A percentile compares a stretch with the other conserved stretches of the same genome.
Evolutionary conservation across 2,797 vertebrate species (phyloP).

Genomic region (Protosalanx chinensis): DNA sequence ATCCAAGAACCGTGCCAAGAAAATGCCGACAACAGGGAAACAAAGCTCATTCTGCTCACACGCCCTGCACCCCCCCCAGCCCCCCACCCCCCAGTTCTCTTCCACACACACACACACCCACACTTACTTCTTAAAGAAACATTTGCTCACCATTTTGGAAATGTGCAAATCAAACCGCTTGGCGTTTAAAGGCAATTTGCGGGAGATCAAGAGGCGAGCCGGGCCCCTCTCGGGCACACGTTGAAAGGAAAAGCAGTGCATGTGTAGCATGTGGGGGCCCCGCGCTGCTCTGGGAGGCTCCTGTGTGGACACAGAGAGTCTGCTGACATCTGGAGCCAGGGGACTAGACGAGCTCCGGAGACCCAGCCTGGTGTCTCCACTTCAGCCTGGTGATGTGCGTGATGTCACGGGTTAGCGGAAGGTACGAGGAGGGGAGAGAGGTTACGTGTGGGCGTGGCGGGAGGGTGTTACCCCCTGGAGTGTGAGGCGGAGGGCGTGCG

Average conservation of each 20-base stretch:
- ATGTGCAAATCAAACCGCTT: conserved; percentile 34
- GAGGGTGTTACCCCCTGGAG: conserved; percentile 13
- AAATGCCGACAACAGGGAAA: conserved; percentile 57
- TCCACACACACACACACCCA: background rate
- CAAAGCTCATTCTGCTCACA: conserved; percentile 46
- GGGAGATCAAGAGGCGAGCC: conserved; percentile 16
- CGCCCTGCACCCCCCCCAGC: background rate
- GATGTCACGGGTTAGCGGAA: conserved; percentile 21
- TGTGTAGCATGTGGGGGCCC: conserved; percentile 9
- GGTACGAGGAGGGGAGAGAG: background rate
- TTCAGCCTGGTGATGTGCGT: background rate
- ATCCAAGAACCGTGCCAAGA: conserved; percentile 61
- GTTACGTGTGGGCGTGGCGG: background rate
- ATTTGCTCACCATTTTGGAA: conserved; percentile 35
- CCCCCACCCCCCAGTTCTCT: conserved; percentile 1
- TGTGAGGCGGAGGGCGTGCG: background rate
- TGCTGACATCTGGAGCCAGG: conserved; percentile 20
- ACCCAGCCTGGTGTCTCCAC: background rate
- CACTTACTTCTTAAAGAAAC: conserved; percentile 31
- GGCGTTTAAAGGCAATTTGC: conserved; percentile 17
- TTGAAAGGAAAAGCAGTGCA: conserved; percentile 26
- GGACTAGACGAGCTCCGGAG: background rate
- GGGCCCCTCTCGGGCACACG: conserved; percentile 24
- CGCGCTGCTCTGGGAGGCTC: conserved; percentile 1
- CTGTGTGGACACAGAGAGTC: conserved; percentile 17